These are phyloP conservation scores for Mizuhopecten yessoensis DNA, from an alignment of 1,140 invertebrate genomes.

Conservation along the genomic window DNA sequence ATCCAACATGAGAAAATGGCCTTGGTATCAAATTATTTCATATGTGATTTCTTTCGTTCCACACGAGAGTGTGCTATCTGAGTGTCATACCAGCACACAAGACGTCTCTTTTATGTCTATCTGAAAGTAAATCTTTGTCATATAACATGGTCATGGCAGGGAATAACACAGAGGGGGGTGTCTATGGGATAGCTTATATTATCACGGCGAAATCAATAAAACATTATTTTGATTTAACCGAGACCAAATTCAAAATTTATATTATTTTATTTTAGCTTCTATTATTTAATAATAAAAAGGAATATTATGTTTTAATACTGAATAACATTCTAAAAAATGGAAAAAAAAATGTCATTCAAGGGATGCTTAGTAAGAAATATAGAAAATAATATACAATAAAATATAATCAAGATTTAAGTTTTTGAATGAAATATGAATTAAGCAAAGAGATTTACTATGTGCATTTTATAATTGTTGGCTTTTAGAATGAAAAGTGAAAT, in stretches of 20 bases:
- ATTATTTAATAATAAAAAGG: background rate
- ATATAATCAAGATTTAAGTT: background rate
- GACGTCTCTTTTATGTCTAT: slow-evolving; percentile 16
- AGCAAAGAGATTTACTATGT: background rate
- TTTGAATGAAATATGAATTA: background rate
- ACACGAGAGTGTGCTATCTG: background rate
- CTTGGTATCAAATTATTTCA: background rate
- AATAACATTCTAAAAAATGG: background rate
- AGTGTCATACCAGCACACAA: slow-evolving; percentile 36
- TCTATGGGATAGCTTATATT: background rate
- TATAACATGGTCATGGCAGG: slow-evolving; percentile 17
- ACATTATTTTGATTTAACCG: background rate
- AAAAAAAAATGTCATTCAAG: background rate
- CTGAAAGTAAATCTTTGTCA: slow-evolving; percentile 33
- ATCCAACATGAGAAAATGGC: background rate
- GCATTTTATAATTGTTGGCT: background rate
- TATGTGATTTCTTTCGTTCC: background rate
- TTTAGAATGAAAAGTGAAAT: background rate
- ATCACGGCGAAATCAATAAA: background rate
- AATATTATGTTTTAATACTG: background rate
- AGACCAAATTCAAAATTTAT: background rate
- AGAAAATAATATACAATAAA: background rate
- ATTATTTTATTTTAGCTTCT: background rate
- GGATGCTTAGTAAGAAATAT: background rate
- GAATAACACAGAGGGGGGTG: background rate